Percentiles rank a stretch among this genome's conserved stretches.
Evolutionary conservation across 2,888 invertebrate genomes (phyloP).

Genomic region (Chaitophorus viminalis): DNA sequence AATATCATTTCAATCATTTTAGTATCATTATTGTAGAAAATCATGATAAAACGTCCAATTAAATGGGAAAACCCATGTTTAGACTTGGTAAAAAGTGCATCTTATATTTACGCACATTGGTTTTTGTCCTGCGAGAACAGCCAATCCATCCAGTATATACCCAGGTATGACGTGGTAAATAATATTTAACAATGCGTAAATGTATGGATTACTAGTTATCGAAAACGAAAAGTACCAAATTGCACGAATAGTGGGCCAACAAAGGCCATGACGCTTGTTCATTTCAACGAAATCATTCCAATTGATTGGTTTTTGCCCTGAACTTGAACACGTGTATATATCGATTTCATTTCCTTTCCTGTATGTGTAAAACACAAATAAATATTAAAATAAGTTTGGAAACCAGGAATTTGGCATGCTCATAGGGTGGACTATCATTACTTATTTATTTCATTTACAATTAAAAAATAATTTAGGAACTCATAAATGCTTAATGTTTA

Average conservation of each 20-base stretch:
- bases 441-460: too few species aligned
- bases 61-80: too few species aligned
- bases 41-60: too few species aligned
- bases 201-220: constrained; percentile 61
- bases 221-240: constrained; percentile 64
- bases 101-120: constrained; percentile 63
- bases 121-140: constrained; percentile 63
- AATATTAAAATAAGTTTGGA: too few species aligned
- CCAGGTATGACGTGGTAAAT: constrained; percentile 64
- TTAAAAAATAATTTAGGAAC: too few species aligned
- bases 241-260: constrained; percentile 73
- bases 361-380: constrained; percentile 6
- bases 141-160: constrained; percentile 64
- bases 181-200: constrained; percentile 63
- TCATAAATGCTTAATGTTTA: too few species aligned
- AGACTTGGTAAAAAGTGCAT: too few species aligned
- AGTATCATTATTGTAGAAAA: background rate
- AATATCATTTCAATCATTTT: background rate
- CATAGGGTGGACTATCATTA: too few species aligned
- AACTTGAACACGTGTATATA: constrained; percentile 89
- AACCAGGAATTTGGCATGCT: too few species aligned
- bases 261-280: constrained; percentile 71
- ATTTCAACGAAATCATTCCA: constrained; percentile 78
- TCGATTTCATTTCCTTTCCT: constrained; percentile 68
- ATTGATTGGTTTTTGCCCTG: constrained; percentile 81